phyloP scores from a whole-genome alignment of 2,888 invertebrate genomes.

The Athrips mouffetella region DNA sequence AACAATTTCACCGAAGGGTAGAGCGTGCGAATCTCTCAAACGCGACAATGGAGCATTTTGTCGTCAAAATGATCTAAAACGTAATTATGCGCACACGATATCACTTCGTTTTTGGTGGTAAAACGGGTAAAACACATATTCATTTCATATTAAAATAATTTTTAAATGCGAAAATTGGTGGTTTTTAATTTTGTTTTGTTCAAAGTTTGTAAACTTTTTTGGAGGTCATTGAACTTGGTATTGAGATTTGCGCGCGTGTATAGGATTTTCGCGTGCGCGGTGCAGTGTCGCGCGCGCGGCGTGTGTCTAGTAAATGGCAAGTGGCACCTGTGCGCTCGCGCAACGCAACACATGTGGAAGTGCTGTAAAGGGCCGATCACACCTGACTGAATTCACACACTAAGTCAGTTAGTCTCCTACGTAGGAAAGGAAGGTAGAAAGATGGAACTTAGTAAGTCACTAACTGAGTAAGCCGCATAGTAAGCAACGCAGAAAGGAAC shows the following conservation, averaged over 20 bases:
- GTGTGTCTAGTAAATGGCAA: constrained; percentile 68
- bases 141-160: neutral
- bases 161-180: neutral
- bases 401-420: too few species aligned
- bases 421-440: too few species aligned
- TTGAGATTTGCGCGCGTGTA: neutral
- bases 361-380: too few species aligned
- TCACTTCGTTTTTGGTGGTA: constrained; percentile 11
- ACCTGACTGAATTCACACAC: too few species aligned
- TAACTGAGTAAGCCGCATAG: too few species aligned
- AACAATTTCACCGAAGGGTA: constrained; percentile 36
- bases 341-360: constrained; percentile 33
- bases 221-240: constrained; percentile 6
- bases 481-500: too few species aligned
- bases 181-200: neutral
- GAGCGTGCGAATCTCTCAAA: constrained; percentile 47
- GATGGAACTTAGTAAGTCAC: too few species aligned
- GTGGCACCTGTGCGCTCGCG: constrained; percentile 45
- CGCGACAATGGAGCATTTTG: constrained; percentile 45
- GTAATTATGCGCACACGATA: constrained; percentile 24
- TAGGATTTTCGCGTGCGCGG: constrained; percentile 32
- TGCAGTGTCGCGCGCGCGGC: constrained; percentile 56
- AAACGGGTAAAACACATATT: constrained; percentile 8
- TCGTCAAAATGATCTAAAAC: constrained; percentile 32
- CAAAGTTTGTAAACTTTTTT: neutral